Evolutionary conservation across 2,888 invertebrate species (phyloP), one percentile per base, ranked within the genome.

Genomic region (Odontothrips loti): DNA sequence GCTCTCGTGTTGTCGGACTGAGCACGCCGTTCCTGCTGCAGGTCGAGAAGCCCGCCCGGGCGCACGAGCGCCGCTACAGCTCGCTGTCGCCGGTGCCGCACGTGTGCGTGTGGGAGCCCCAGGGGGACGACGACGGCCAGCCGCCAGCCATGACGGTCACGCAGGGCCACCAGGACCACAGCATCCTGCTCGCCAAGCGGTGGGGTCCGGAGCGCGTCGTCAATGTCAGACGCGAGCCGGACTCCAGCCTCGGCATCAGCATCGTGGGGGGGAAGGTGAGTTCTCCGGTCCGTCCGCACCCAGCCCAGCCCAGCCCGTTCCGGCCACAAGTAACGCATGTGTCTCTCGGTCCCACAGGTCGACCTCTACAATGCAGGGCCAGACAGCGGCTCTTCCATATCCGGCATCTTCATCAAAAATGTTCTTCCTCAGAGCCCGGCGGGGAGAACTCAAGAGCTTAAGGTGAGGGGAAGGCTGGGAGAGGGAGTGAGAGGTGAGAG

Each of bases 351-450:
- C 17, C 58, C 58, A 15, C 87, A 93, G 93, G 93, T 94, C 81
- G 94, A 96, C 86, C 90, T 95, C 84, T 93, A 92, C 85, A 91
- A 93, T 82, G 90, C 90, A 79, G 89, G 90, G 83, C 90, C 92
- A 81, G 91, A 92, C 84, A 92, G 92, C 83, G 93, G 93, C 81
- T 92, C 90, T 82, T 90, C 90, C 80, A 91, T 98, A 84, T 93
- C 96, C 82, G 99, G 99, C 10, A 98, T 99, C 86, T 99, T 99
- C 88, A 96, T 99, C 86, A 99, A 99, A 88, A 96, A 97, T 86
- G 98, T 99, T 0, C 92, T 98, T 20, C 92, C 96, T 0, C 93
- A 96, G 83, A 97, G 97, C 88, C 98, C 99, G 0, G 99, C 99
- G 0, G 97, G 96, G 80, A 90, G 91, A 85, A 93, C 95, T 83